A percentile compares a stretch with the other conserved stretches of the same genome.
Conservation (phyloP, 2,888 invertebrate genomes). For the Heterodera filipjevi region DNA sequence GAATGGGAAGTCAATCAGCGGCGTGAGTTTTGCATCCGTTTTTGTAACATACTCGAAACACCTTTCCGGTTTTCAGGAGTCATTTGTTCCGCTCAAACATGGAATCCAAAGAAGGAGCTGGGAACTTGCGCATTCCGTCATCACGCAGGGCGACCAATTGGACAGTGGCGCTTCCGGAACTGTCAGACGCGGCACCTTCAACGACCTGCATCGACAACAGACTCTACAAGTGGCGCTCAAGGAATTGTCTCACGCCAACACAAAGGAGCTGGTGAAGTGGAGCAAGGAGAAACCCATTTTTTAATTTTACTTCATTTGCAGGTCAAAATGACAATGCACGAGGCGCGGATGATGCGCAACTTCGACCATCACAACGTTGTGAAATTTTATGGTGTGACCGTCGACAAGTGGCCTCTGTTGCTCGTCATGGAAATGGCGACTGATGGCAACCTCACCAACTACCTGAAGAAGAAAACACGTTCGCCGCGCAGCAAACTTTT, state of each 20-base stretch:
- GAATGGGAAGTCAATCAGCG: neutral
- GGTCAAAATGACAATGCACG: slow-evolving; percentile 43
- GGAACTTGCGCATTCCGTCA: slow-evolving; percentile 45
- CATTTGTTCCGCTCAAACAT: slow-evolving; percentile 9
- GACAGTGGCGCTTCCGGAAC: slow-evolving; percentile 48
- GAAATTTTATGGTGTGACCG: slow-evolving; percentile 43
- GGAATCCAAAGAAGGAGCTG: slow-evolving; percentile 17
- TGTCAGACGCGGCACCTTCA: slow-evolving; percentile 36
- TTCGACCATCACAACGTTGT: slow-evolving; percentile 42
- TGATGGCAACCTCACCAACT: too few relatives aligned
- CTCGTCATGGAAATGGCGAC: too few relatives aligned
- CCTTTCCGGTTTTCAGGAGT: neutral
- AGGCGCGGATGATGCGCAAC: slow-evolving; percentile 39
- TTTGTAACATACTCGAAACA: neutral
- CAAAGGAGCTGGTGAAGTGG: neutral
- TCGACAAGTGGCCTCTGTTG: neutral
- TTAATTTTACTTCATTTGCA: slow-evolving; percentile 42
- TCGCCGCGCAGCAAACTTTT: too few relatives aligned
- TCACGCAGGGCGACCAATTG: slow-evolving; percentile 38
- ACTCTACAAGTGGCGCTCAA: slow-evolving; percentile 36
- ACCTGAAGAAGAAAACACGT: too few relatives aligned
- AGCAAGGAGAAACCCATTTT: neutral
- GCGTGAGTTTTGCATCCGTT: neutral
- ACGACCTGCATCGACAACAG: neutral
- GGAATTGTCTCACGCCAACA: neutral